Evolutionary conservation across 1,140 invertebrate genomes (phyloP), one percentile per base, ranked within the genome.

Genomic region (Lordiphosa collinella): DNA sequence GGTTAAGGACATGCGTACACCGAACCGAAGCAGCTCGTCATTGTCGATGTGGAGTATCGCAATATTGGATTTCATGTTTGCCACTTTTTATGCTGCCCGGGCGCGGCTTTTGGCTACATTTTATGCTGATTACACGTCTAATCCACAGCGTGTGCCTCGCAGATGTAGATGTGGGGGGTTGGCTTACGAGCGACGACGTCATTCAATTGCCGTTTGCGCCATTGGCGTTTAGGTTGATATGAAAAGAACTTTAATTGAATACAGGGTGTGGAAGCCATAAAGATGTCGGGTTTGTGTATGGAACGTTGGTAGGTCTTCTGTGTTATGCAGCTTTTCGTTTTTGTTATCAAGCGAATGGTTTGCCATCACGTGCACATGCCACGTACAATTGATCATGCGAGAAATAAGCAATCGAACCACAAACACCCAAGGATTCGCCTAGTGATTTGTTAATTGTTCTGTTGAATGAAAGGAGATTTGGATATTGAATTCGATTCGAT

Each of bases 41-140:
- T 29, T 5, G 22, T 25, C 61, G 51, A 6, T 34, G 11, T 36
- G 16, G 59, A 50, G 52, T 60, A 56, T 72, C 55, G 61, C 79
- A 66, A 85, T 85, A 84, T 84, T 79, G 73, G 68, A 85, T 84
- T 84, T 84, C 79, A 70, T 79, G 74, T 85, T 79, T 79, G 73
- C 79, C 80, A 84, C 80, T 85, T 79, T 71, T 65, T 61, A 49
- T 32, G 37, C 13, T 22, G 22, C 58, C 31, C 69, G 71, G 48
- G 44, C 34, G 53, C 58, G 54, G 69, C 54, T 64, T 65, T 59
- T 75, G 73, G 76, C 76, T 60, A 82, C 76, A 82, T 80, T 84
- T 84, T 84, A 84, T 84, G 78, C 78, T 84, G 78, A 84, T 84
- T 84, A 84, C 78, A 84, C 72, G 68, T 84, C 78, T 84, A 84